These are phyloP conservation scores for Vespertilio murinus DNA, from an alignment of 2,797 vertebrate species.

Conservation along the genomic window DNA sequence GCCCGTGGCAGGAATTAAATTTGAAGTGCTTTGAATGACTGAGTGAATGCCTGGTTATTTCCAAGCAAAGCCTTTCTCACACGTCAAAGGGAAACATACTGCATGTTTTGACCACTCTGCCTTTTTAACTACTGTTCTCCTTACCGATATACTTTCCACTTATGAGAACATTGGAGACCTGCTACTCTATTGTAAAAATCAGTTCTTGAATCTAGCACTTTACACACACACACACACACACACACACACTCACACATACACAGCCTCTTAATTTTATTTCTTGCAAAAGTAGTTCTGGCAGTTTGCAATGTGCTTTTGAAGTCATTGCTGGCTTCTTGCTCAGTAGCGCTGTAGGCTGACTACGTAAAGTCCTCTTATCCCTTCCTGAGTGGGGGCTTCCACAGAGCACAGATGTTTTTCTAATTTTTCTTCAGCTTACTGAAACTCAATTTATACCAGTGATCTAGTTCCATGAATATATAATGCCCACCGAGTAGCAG, in stretches of 20 bases:
- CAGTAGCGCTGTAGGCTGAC: not conserved
- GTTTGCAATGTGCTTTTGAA: not conserved
- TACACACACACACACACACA: not conserved
- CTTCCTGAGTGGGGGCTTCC: not conserved
- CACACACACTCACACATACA: not conserved
- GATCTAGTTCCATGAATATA: constrained; percentile 52
- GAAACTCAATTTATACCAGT: constrained; percentile 55
- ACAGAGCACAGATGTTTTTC: constrained; percentile 16
- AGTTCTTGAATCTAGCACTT: not conserved
- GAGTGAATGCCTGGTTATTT: not conserved
- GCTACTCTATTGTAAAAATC: not conserved
- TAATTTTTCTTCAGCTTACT: constrained; percentile 45
- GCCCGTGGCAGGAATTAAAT: not conserved
- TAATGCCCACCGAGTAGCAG: constrained; percentile 34
- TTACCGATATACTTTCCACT: not conserved
- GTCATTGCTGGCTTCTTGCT: constrained; percentile 27
- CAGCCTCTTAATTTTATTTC: constrained; percentile 30
- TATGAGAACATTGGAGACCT: constrained; percentile 16
- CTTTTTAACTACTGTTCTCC: not conserved
- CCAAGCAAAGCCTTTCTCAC: not conserved
- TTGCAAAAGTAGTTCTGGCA: not conserved
- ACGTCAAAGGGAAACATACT: not conserved
- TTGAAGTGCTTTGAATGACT: not conserved
- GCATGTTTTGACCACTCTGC: not conserved
- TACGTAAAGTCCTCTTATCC: not conserved